Conservation (phyloP, 2,888 invertebrate genomes). For the Pedicia rivosa region DNA sequence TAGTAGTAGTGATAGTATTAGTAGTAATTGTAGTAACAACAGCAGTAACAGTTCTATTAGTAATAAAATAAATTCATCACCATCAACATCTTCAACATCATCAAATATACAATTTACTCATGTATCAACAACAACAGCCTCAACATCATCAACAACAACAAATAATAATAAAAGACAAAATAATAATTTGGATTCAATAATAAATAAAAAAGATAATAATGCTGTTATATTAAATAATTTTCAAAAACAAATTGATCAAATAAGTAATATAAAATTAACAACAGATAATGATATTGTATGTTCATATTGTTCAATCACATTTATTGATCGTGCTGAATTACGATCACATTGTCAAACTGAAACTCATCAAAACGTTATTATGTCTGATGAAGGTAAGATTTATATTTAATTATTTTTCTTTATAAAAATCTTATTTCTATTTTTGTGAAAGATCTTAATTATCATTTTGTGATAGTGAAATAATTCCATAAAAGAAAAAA, state of each 20-base stretch:
- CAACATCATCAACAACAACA: too few relatives aligned
- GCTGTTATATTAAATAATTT: conserved; percentile 11
- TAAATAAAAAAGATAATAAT: too few relatives aligned
- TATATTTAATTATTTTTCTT: too few relatives aligned
- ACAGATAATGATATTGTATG: conserved; percentile 30
- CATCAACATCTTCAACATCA: conserved; percentile 11
- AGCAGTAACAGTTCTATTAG: conserved; percentile 10
- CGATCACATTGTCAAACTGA: conserved; percentile 43
- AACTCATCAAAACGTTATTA: conserved; percentile 45
- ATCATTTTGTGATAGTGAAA: too few relatives aligned
- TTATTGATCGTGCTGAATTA: conserved; percentile 36
- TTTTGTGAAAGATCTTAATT: too few relatives aligned
- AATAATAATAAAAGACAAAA: conserved; percentile 10
- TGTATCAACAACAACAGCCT: conserved; percentile 12
- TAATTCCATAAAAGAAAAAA: too few relatives aligned
- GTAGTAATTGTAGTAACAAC: conserved; percentile 13
- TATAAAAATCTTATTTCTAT: too few relatives aligned
- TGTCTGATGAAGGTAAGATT: conserved; percentile 43
- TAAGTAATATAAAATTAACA: too few relatives aligned
- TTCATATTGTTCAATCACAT: conserved; percentile 40
- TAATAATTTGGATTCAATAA: conserved; percentile 15
- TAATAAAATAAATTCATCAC: conserved; percentile 11
- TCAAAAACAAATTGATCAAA: conserved; percentile 13
- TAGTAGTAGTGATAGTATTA: conserved; percentile 11
- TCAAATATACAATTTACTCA: conserved; percentile 8